Evolutionary conservation across 2,113 vertebrate species (phyloP).

Genomic region (human (Homo sapiens)): GRCh38 chr6:14585001-14585500

Average conservation of each 20-base stretch:
- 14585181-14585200: not conserved
- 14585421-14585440: not conserved
- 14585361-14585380: not conserved
- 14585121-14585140: not conserved
- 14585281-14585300: not conserved
- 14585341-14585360: not conserved
- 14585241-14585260: not conserved
- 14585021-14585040: too few species aligned
- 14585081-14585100: not conserved
- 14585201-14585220: too few species aligned
- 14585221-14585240: not conserved
- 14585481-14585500: not conserved
- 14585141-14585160: not conserved
- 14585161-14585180: not conserved
- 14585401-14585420: not conserved
- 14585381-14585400: not conserved
- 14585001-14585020: too few species aligned
- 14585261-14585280: not conserved
- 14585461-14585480: not conserved
- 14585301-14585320: not conserved
- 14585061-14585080: too few species aligned
- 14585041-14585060: too few species aligned
- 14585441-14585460: not conserved
- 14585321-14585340: not conserved
- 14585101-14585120: not conserved